Percentiles rank a stretch among this genome's conserved stretches.
Conservation (phyloP, 1,140 invertebrate species). For the Papilio xuthus region DNA sequence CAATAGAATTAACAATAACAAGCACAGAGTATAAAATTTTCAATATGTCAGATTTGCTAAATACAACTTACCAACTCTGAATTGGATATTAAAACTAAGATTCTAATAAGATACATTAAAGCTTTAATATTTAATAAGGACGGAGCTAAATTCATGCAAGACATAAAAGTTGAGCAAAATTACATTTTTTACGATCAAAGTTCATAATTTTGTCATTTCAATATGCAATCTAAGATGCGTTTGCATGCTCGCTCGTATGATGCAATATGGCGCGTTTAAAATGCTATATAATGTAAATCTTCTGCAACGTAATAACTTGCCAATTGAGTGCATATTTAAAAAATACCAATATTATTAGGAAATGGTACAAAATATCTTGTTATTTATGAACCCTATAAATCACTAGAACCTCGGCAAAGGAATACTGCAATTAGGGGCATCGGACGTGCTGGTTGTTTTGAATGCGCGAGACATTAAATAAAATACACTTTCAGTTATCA, state of each 20-base stretch:
- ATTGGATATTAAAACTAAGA: background rate
- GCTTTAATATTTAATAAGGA: background rate
- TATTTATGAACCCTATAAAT: background rate
- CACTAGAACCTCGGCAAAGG: background rate
- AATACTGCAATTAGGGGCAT: background rate
- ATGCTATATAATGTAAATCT: background rate
- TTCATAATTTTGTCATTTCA: background rate
- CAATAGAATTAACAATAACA: background rate
- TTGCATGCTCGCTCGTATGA: background rate
- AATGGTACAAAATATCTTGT: background rate
- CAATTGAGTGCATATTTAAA: constrained; percentile 3
- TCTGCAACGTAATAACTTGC: background rate
- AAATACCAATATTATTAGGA: background rate
- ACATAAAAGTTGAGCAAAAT: background rate
- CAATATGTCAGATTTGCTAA: background rate
- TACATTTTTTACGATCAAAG: background rate
- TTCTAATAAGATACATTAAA: background rate
- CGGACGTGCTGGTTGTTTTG: background rate
- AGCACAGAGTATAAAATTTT: background rate
- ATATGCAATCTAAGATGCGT: background rate
- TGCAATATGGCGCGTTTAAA: background rate
- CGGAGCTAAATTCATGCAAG: background rate
- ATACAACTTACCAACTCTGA: background rate
- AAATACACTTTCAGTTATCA: constrained; percentile 9
- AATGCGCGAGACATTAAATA: background rate